Conservation (phyloP, 2,113 vertebrate genomes). For the Cyrtonyx montezumae region DNA sequence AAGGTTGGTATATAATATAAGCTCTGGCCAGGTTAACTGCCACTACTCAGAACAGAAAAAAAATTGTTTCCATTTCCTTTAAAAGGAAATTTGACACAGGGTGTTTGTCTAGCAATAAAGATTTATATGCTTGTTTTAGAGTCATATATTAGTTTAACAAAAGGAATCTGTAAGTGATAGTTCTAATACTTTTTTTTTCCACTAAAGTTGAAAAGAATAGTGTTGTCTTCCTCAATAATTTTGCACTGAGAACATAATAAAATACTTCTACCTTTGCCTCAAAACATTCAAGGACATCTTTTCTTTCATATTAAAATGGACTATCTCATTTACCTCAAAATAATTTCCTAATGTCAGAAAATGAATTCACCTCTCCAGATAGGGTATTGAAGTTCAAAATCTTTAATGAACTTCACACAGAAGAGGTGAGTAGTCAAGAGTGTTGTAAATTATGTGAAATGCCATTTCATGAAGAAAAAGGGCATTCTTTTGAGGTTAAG, state of each 20-base stretch:
- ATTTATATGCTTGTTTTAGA: too few species aligned
- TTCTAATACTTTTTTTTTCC: too few species aligned
- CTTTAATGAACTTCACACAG: accelerated
- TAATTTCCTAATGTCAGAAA: not conserved
- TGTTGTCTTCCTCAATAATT: too few species aligned
- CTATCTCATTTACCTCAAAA: not conserved
- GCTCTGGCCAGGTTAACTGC: not conserved
- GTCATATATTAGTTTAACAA: too few species aligned
- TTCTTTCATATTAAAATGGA: not conserved
- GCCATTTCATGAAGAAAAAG: not conserved
- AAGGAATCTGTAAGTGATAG: too few species aligned
- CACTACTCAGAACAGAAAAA: not conserved
- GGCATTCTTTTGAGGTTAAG: not conserved
- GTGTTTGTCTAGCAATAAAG: too few species aligned
- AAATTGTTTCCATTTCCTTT: not conserved
- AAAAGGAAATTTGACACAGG: not conserved
- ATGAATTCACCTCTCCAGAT: not conserved
- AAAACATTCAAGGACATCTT: not conserved
- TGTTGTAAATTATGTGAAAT: not conserved
- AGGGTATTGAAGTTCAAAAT: not conserved
- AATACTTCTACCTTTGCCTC: too few species aligned
- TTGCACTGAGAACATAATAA: too few species aligned
- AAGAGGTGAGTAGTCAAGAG: not conserved
- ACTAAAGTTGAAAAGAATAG: too few species aligned
- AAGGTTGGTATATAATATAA: too few species aligned